phyloP scores from a whole-genome alignment of 2,797 vertebrate genomes.

The Macrochelys suwanniensis region DNA sequence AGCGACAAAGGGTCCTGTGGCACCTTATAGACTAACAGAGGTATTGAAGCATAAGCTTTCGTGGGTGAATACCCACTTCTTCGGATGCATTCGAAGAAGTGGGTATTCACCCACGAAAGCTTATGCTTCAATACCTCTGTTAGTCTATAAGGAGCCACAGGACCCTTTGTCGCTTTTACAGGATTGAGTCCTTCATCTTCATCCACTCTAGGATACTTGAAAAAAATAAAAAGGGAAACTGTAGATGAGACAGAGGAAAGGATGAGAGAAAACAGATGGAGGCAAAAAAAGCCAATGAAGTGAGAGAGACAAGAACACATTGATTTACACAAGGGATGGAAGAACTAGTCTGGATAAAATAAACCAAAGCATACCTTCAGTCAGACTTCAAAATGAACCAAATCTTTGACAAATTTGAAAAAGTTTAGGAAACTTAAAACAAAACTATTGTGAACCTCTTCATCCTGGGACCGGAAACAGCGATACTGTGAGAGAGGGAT shows the following conservation, averaged over 20 bases:
- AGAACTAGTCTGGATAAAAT: conserved; percentile 44
- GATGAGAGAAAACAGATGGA: conserved; percentile 63
- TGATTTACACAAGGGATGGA: conserved; percentile 53
- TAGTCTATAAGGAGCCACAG: too few species aligned
- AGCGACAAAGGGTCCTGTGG: too few species aligned
- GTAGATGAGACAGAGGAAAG: conserved; percentile 29
- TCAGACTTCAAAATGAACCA: conserved; percentile 23
- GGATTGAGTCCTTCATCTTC: background rate
- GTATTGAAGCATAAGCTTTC: too few species aligned
- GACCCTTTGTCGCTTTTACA: too few species aligned
- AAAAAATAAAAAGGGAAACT: conserved; percentile 18
- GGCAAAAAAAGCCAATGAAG: conserved; percentile 56
- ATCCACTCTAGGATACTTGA: conserved; percentile 1
- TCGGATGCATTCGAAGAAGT: too few species aligned
- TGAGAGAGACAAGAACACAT: conserved; percentile 54
- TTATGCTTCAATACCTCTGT: too few species aligned
- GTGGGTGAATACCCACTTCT: too few species aligned
- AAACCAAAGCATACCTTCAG: conserved; percentile 1
- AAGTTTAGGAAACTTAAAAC: background rate
- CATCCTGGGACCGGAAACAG: conserved; percentile 40
- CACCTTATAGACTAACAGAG: too few species aligned
- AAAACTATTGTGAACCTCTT: conserved; percentile 20
- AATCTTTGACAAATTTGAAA: conserved; percentile 27
- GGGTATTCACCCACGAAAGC: too few species aligned
- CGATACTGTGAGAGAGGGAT: background rate